These are phyloP conservation scores for Sclerurus mexicanus DNA, from an alignment of 2,113 vertebrate species.

Conservation along the genomic window DNA sequence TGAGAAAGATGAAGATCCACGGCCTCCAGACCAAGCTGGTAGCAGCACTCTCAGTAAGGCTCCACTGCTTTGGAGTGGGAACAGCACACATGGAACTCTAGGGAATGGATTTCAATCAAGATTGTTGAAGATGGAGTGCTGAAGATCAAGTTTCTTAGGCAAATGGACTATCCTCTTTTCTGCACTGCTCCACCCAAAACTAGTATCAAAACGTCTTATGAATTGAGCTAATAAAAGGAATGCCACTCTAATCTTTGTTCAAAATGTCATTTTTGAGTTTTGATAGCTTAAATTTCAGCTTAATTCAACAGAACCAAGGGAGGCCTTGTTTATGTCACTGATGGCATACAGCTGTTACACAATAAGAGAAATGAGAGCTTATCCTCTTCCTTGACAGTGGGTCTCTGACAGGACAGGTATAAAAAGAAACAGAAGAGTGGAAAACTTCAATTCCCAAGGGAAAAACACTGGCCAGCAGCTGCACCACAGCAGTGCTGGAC, in stretches of 20 bases:
- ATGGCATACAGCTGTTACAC: background rate
- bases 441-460: background rate
- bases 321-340: background rate
- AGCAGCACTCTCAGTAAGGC: background rate
- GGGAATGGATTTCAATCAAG: background rate
- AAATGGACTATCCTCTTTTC: background rate
- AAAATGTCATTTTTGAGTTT: background rate
- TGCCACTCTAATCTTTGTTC: background rate
- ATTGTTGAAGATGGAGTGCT: background rate
- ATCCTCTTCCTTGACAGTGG: background rate
- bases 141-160: background rate
- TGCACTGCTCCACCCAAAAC: background rate
- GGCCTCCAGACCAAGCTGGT: rapidly evolving
- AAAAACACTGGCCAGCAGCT: background rate
- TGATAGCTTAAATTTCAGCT: background rate
- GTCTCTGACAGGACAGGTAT: rapidly evolving
- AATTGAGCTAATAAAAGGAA: background rate
- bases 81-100: rapidly evolving
- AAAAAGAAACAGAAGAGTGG: background rate
- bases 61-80: background rate
- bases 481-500: background rate
- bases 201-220: background rate
- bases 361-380: background rate
- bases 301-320: background rate
- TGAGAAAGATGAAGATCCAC: background rate